Base-by-base conservation (phyloP, 2,888 invertebrate species). In the Callinectes sapidus region DNA sequence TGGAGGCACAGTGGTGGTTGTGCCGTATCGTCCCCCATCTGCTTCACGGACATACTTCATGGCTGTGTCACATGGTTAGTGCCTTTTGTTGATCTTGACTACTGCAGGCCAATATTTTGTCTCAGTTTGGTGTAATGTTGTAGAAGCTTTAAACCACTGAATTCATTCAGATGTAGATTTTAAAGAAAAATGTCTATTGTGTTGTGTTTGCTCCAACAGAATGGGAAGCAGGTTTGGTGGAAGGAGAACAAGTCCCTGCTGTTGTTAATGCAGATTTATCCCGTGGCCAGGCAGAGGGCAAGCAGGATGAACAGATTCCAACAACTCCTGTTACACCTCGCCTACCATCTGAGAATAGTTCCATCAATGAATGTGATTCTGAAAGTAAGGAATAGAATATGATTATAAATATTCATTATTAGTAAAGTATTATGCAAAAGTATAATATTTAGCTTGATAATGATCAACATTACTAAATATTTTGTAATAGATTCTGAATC, bases 21-120 rank as follows among this genome's bases (percentile, higher is more conserved):
- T 90, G 61, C 92, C 93, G 10, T 93, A 93, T 39, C 90, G 89
- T n/a, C 93, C 93, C 28, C 42, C 87, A 6, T 93, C 93, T 32
- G 92, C 93, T 16, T 87, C 93, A 18, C 91, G 90, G 48, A 93
- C 93, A 0, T 93, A 93, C 85, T 93, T 88, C 85, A 92, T 93
- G 92, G 93, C 93, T 61, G 91, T 92, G n/a, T 90, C 92, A 28
- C 77, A 77, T 35, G 90, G 93, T 93, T 87, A 28, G 86, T 89
- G 18, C 28, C 54, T 35, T 28, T 35, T 42, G n/a, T 18, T 77
- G 48, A 61, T 23, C 48, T 23, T 42, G 10, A 81, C n/a, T 85
- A 23, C n/a, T n/a, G n/a, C n/a, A n/a, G 28, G 28, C 13, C n/a
- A 28, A 10, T n/a, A 81, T 85, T 90, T 90, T 87, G 14, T 28